Percentiles rank a stretch among this genome's conserved stretches.
These are phyloP conservation scores for Pomatorhinus ruficollis DNA, from an alignment of 2,113 vertebrate species.

Conservation along the genomic window DNA sequence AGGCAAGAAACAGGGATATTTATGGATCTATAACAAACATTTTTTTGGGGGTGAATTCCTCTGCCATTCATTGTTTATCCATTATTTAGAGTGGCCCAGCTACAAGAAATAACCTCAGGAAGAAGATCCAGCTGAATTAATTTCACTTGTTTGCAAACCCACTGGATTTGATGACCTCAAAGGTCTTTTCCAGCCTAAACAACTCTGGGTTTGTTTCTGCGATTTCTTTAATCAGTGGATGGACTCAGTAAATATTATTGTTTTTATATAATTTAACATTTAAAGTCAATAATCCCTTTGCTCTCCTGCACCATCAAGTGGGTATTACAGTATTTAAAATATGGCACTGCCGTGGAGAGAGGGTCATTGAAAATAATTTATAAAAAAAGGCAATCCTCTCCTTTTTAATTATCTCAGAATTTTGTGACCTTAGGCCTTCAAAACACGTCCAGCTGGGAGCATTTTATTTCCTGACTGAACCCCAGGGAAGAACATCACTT, in stretches of 20 bases:
- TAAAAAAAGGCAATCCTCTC: neutral
- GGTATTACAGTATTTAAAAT: neutral
- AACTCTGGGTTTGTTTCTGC: neutral
- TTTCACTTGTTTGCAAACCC: neutral
- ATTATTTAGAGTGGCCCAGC: neutral
- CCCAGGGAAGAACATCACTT: neutral
- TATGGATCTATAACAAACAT: fast-evolving
- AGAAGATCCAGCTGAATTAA: neutral
- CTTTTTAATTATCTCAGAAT: neutral
- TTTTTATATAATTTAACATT: too few relatives aligned
- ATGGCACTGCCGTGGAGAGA: fast-evolving
- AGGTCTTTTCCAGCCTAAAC: neutral
- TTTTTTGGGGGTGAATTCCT: neutral
- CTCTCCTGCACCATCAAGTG: neutral
- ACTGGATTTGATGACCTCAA: neutral
- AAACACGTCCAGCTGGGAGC: neutral
- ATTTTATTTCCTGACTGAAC: neutral
- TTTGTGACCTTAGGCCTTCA: neutral
- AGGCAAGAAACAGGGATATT: neutral
- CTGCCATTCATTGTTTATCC: neutral
- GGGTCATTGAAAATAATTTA: neutral
- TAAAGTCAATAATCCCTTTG: neutral
- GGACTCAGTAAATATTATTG: neutral
- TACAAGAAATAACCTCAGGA: neutral
- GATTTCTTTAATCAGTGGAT: neutral